Evolutionary conservation across 2,888 invertebrate genomes (phyloP).

Genomic region (Xanthorhoe spadicearia): DNA sequence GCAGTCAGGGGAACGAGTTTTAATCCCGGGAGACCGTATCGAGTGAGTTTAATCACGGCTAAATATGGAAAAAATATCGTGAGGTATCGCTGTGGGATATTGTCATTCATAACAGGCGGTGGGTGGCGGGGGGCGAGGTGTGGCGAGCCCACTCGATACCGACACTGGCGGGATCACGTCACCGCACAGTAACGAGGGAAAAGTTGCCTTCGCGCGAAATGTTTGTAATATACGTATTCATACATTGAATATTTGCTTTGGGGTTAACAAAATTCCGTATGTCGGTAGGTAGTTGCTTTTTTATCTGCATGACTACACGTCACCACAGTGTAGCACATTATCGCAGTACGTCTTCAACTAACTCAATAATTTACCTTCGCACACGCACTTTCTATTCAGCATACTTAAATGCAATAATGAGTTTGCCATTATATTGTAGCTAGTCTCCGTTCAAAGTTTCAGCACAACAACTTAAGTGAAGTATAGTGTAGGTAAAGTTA

Average conservation of each 20-base stretch:
- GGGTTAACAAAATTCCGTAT: conserved; percentile 40
- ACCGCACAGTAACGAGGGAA: conserved; percentile 62
- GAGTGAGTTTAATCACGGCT: conserved; percentile 80
- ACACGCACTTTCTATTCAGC: background rate
- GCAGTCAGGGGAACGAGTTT: conserved; percentile 74
- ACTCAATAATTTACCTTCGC: background rate
- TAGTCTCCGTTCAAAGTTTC: conserved; percentile 33
- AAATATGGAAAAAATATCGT: conserved; percentile 80
- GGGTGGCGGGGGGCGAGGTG: conserved; percentile 48
- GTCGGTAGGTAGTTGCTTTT: conserved; percentile 24
- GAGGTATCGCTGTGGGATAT: conserved; percentile 77
- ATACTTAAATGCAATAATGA: background rate
- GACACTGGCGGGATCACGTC: conserved; percentile 69
- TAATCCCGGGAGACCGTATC: conserved; percentile 69
- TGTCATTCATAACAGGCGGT: conserved; percentile 79
- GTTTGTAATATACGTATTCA: conserved; percentile 47
- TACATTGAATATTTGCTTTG: conserved; percentile 45
- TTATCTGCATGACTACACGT: conserved; percentile 7
- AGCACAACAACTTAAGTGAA: conserved; percentile 20
- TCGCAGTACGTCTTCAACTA: background rate
- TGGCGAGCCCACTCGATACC: conserved; percentile 63
- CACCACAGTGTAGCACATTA: background rate
- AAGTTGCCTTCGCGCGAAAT: conserved; percentile 58
- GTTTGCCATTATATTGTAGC: conserved; percentile 6
- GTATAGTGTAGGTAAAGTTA: conserved; percentile 32